Evolutionary conservation across 2,888 invertebrate genomes (phyloP).

Genomic region (Ariolimax columbianus): DNA sequence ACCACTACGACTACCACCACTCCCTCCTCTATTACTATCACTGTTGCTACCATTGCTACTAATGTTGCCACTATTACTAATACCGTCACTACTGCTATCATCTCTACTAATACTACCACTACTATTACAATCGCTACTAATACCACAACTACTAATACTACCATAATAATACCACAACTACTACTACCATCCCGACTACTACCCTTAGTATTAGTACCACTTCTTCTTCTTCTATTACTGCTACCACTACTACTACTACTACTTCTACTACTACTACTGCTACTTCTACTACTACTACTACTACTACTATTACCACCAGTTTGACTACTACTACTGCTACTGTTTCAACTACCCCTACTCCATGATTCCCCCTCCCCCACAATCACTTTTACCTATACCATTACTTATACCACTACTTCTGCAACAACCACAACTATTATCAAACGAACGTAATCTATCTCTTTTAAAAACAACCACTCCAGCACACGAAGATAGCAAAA

Average conservation of each 20-base stretch:
- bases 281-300: constrained; percentile 27
- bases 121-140: no score
- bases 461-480: no score
- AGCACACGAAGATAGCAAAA: no score
- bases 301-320: constrained; percentile 41
- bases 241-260: neutral
- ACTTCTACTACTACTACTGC: constrained; percentile 25
- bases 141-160: no score
- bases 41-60: no score
- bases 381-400: neutral
- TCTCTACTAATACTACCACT: no score
- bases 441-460: no score
- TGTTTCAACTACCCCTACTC: constrained; percentile 25
- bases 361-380: neutral
- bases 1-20: no score
- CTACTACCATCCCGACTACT: neutral
- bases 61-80: neutral
- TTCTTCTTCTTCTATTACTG: neutral
- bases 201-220: neutral
- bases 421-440: no score
- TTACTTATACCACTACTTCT: no score
- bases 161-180: no score
- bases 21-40: no score
- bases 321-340: constrained; percentile 35
- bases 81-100: neutral